Percentiles rank a stretch among this genome's conserved stretches.
Evolutionary conservation across 2,797 vertebrate species (phyloP).

Genomic region (Fringilla coelebs): DNA sequence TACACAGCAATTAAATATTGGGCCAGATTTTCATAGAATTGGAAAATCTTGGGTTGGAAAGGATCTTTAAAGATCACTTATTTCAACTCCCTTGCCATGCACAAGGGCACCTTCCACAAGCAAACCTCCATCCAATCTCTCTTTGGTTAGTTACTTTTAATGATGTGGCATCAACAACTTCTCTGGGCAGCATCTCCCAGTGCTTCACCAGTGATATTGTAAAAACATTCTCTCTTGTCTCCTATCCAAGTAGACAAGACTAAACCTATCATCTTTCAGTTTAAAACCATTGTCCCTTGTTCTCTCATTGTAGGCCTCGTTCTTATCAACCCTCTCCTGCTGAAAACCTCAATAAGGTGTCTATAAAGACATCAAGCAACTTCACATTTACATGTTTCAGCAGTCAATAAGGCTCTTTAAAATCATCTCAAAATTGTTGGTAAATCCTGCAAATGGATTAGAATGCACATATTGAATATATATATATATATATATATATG

Average conservation of each 20-base stretch:
- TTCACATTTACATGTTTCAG: background rate
- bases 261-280: background rate
- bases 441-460: background rate
- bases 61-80: background rate
- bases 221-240: background rate
- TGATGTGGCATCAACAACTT: background rate
- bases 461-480: background rate
- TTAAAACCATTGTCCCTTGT: background rate
- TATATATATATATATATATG: too few species aligned
- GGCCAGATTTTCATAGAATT: background rate
- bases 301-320: fast-evolving
- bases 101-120: background rate
- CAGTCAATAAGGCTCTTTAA: background rate
- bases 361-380: background rate
- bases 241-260: background rate
- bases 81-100: fast-evolving
- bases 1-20: background rate
- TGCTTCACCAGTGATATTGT: fast-evolving
- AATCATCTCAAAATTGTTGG: background rate
- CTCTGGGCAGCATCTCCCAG: background rate
- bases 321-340: background rate
- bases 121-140: background rate
- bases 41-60: background rate
- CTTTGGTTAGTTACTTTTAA: background rate
- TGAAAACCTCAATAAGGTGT: background rate